Evolutionary conservation across 2,113 vertebrate genomes (phyloP).

Genomic region (Polypterus senegalus): DNA sequence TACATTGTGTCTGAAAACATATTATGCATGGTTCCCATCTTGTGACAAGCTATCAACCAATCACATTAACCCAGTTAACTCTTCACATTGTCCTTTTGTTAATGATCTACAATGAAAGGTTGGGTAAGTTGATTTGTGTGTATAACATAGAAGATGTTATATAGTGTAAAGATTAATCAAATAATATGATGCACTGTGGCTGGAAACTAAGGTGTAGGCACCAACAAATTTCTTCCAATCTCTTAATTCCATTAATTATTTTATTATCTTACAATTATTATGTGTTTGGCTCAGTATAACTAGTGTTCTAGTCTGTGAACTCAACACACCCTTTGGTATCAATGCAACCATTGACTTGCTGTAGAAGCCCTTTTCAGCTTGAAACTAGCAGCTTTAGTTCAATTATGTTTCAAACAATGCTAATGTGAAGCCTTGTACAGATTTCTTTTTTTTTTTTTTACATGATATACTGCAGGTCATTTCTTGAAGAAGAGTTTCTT

Average conservation of each 20-base stretch:
- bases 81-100: too few species aligned
- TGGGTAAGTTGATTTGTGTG: too few species aligned
- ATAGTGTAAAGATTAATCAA: too few species aligned
- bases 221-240: slow-evolving; percentile 26
- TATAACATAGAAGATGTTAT: too few species aligned
- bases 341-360: slow-evolving; percentile 20
- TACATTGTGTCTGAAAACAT: too few species aligned
- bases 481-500: too few species aligned
- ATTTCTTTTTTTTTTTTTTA: neutral
- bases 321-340: slow-evolving; percentile 40
- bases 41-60: too few species aligned
- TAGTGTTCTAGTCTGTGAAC: slow-evolving; percentile 29
- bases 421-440: neutral
- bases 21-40: too few species aligned
- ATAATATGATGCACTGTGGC: too few species aligned
- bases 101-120: too few species aligned
- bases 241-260: slow-evolving; percentile 12
- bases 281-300: slow-evolving; percentile 26
- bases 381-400: slow-evolving; percentile 39
- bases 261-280: slow-evolving; percentile 13
- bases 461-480: neutral
- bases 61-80: too few species aligned
- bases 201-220: slow-evolving; percentile 27
- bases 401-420: too few species aligned
- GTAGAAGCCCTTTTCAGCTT: slow-evolving; percentile 7